phyloP scores from a whole-genome alignment of 2,888 invertebrate genomes.

The Lepidochitona cinerea region DNA sequence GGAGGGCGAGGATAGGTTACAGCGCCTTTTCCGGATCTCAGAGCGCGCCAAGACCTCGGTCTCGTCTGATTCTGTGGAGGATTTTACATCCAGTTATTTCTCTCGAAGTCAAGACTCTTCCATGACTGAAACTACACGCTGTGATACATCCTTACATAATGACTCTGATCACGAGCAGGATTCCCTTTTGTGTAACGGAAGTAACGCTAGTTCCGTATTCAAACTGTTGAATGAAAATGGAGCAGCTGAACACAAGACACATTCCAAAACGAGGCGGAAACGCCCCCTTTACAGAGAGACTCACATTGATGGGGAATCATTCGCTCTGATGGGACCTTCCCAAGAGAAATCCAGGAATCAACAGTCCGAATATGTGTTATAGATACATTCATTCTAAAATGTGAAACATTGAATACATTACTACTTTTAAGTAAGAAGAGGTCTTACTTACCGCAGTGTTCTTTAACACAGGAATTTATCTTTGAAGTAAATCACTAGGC shows the following conservation, averaged over 20 bases:
- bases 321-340: neutral
- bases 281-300: neutral
- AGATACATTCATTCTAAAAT: neutral
- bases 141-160: neutral
- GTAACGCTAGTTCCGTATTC: neutral
- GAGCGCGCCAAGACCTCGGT: neutral
- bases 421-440: neutral
- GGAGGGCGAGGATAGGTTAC: constrained; percentile 57
- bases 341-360: neutral
- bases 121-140: neutral
- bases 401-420: neutral
- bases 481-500: neutral
- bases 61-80: neutral
- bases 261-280: neutral
- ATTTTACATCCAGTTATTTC: neutral
- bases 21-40: constrained; percentile 46
- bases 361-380: neutral
- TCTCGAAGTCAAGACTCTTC: neutral
- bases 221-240: neutral
- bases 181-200: neutral
- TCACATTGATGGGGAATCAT: neutral
- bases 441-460: neutral
- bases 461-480: neutral
- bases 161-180: neutral
- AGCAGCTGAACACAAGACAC: neutral